A percentile compares a stretch with the other conserved stretches of the same genome.
These are phyloP conservation scores for Spilarctia lutea DNA, from an alignment of 2,888 invertebrate genomes.

Conservation along the genomic window DNA sequence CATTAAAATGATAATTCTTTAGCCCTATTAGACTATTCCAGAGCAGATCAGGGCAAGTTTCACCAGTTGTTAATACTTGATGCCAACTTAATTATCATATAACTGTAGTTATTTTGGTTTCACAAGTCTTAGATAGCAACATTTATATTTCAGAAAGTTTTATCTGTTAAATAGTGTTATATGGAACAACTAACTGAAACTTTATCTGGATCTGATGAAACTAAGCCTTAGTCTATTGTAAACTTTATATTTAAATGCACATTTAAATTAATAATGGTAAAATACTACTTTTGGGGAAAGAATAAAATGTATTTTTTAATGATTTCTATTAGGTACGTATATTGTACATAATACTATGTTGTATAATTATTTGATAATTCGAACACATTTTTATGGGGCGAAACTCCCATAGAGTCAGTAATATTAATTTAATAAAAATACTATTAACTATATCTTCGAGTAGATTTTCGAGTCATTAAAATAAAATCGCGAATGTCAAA, in stretches of 20 bases:
- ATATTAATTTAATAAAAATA: slow-evolving; percentile 32
- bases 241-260: not conserved
- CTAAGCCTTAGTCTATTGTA: too few relatives aligned
- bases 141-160: too few relatives aligned
- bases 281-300: not conserved
- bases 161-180: too few relatives aligned
- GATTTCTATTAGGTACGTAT: slow-evolving; percentile 41
- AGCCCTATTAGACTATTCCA: too few relatives aligned
- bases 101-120: too few relatives aligned
- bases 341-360: slow-evolving; percentile 45
- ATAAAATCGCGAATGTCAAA: slow-evolving; percentile 1
- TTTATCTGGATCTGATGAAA: too few relatives aligned
- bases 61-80: too few relatives aligned
- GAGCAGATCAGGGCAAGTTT: too few relatives aligned
- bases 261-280: not conserved
- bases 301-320: slow-evolving; percentile 19
- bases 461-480: slow-evolving; percentile 46
- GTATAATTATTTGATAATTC: slow-evolving; percentile 50
- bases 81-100: too few relatives aligned
- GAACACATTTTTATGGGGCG: slow-evolving; percentile 55
- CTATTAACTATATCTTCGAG: slow-evolving; percentile 4
- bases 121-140: too few relatives aligned
- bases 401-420: slow-evolving; percentile 46
- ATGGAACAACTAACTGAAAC: too few relatives aligned
- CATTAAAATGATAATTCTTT: too few relatives aligned